Evolutionary conservation across 2,113 vertebrate genomes (phyloP), one percentile per base, ranked within the genome.

Genomic region (Lamprotornis superbus): DNA sequence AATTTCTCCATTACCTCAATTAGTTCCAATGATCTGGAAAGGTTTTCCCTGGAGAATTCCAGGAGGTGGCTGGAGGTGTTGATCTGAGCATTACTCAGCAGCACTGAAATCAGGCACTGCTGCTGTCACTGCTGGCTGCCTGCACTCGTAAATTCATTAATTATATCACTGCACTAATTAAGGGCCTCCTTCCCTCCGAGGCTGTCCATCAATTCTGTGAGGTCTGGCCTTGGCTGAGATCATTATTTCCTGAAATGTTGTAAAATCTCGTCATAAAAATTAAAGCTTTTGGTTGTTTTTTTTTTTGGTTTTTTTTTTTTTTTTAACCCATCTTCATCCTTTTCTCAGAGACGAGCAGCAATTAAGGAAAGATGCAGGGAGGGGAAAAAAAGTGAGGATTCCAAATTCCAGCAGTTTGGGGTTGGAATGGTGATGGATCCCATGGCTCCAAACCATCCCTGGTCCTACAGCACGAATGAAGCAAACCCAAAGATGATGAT

Each of bases 1-100:
- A 96, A 97, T 97, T 98, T 98, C 98, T 98, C 98, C 98, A 98
- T 98, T 96, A 98, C 98, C 96, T 98, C 98, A 98, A 98, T 98
- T 96, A 98, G 97, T 85, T 97, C 97, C 97, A 98, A 96, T 87
- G 98, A 98, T 98, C 97, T 98, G 98, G 97, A 98, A 98, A 98
- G 97, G 97, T 96, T 97, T 95, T 97, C 98, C 96, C 98, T 89
- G 97, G 97, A 96, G 98, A 97, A 96, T 96, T 94, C 74, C 98
- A 96, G 95, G 39, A 39, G 39, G 37, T 39, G 63, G 96, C 81
- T 71, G 96, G 87, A 98, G 98, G 98, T 98, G 98, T 98, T 98
- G 98, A 98, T 98, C 95, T 86, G 97, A 95, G 94, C 97, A 83
- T 98, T 98, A 98, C 97, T 98, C 98, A 98, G 98, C 97, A 97